These are phyloP conservation scores for Myanophis thanlyinensis DNA, from an alignment of 2,113 vertebrate species.

Conservation along the genomic window DNA sequence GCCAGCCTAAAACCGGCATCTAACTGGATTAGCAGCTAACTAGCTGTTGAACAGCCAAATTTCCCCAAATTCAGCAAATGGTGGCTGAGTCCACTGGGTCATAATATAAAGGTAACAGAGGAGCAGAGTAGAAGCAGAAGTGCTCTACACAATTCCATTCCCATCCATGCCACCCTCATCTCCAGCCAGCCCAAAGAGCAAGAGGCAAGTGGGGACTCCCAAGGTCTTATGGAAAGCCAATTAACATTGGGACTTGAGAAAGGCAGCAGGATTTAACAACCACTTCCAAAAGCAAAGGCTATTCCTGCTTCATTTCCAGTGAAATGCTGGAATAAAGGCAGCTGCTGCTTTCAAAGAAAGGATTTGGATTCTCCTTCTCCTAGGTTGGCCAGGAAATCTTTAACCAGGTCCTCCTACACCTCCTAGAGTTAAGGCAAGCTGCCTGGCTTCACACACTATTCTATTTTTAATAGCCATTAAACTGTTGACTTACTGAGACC, in stretches of 20 bases:
- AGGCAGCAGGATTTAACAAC: not conserved
- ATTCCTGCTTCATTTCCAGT: not conserved
- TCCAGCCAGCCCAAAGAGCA: not conserved
- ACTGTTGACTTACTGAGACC: not conserved
- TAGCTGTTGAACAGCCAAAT: not conserved
- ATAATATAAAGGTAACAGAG: not conserved
- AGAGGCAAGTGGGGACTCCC: not conserved
- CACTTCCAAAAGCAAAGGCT: not conserved
- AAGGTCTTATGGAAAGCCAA: not conserved
- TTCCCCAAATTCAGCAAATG: not conserved
- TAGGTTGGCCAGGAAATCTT: not conserved
- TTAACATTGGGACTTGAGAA: not conserved
- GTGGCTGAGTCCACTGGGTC: not conserved
- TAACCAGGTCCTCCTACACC: not conserved
- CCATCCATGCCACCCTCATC: not conserved
- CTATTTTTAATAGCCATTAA: conserved; percentile 14
- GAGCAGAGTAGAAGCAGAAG: not conserved
- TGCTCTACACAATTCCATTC: not conserved
- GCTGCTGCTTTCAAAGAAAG: not conserved
- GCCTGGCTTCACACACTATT: not conserved
- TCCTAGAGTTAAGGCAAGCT: not conserved
- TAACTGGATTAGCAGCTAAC: conserved; percentile 62
- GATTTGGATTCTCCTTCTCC: not conserved
- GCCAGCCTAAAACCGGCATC: not conserved
- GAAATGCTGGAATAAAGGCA: not conserved